phyloP scores from a whole-genome alignment of 2,888 invertebrate genomes.

The Hypena proboscidalis region DNA sequence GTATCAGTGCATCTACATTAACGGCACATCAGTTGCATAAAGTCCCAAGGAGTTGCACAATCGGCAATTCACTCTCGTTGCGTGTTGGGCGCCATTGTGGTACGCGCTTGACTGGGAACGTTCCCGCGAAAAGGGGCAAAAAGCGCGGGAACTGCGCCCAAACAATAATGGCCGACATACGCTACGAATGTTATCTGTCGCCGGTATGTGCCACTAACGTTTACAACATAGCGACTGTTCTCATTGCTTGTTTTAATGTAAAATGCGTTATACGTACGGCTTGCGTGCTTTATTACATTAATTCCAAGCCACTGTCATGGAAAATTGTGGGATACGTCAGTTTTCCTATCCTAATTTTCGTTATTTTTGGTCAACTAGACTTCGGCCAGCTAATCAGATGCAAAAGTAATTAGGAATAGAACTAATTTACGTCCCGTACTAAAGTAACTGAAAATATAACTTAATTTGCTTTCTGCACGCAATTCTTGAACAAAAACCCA shows the following conservation, averaged over 20 bases:
- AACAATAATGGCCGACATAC: slow-evolving; percentile 82
- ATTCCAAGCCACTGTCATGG: neutral
- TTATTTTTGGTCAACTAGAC: too few species aligned
- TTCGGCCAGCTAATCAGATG: too few species aligned
- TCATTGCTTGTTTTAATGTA: slow-evolving; percentile 58
- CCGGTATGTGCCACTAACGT: slow-evolving; percentile 48
- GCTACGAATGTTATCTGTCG: slow-evolving; percentile 79
- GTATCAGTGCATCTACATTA: slow-evolving; percentile 72
- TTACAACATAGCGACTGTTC: slow-evolving; percentile 75
- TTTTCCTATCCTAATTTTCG: too few species aligned
- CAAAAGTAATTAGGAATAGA: too few species aligned
- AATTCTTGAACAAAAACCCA: too few species aligned
- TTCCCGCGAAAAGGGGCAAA: slow-evolving; percentile 82
- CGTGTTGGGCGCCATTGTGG: slow-evolving; percentile 72
- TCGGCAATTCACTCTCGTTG: slow-evolving; percentile 80
- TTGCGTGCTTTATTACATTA: neutral
- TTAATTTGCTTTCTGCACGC: too few species aligned
- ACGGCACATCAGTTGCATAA: slow-evolving; percentile 79
- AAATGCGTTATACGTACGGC: neutral
- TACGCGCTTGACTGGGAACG: slow-evolving; percentile 81
- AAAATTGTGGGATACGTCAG: too few species aligned
- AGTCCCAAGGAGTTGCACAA: slow-evolving; percentile 74
- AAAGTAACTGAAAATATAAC: too few species aligned
- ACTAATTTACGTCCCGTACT: too few species aligned
- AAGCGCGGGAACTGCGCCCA: slow-evolving; percentile 79